Percentiles rank a stretch among this genome's conserved stretches.
These are phyloP conservation scores for Mormyrops boulengeri DNA, from an alignment of 2,797 vertebrate genomes.

Conservation along the genomic window DNA sequence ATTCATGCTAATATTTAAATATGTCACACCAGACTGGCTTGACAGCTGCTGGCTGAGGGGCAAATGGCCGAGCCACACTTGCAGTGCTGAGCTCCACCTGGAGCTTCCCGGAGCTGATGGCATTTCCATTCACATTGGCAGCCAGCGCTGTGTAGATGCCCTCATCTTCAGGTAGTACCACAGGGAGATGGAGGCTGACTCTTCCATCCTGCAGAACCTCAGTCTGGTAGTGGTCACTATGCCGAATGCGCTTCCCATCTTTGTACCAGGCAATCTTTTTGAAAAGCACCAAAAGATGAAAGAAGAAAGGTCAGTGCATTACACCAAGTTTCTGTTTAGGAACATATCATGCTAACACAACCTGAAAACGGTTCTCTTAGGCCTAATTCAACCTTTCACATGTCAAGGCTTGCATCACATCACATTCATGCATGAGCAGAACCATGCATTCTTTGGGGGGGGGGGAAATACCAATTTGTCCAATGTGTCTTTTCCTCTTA, in stretches of 20 bases:
- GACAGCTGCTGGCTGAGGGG: slow-evolving; percentile 77
- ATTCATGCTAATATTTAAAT: slow-evolving; percentile 2
- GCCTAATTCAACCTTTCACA: no score
- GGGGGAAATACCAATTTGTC: not conserved
- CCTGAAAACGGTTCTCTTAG: not conserved
- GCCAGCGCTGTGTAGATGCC: slow-evolving; percentile 91
- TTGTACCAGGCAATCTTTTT: slow-evolving; percentile 91
- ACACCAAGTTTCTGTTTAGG: not conserved
- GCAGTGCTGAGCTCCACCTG: slow-evolving; percentile 82
- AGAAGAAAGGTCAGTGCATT: not conserved
- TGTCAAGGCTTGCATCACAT: no score
- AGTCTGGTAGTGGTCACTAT: slow-evolving; percentile 77
- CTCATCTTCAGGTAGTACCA: slow-evolving; percentile 88
- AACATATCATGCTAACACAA: not conserved
- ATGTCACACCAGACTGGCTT: slow-evolving; percentile 78
- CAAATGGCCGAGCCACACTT: slow-evolving; percentile 68
- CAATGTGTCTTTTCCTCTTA: not conserved
- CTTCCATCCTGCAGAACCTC: slow-evolving; percentile 84
- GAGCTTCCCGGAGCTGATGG: slow-evolving; percentile 90
- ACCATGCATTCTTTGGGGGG: no score
- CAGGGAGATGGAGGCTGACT: slow-evolving; percentile 79
- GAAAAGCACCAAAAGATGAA: not conserved
- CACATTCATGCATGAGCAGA: no score
- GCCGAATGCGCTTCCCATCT: slow-evolving; percentile 84
- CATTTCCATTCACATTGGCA: slow-evolving; percentile 84